Evolutionary conservation across 2,888 invertebrate species (phyloP), one percentile per base, ranked within the genome.

Genomic region (Drosophila emarginata): DNA sequence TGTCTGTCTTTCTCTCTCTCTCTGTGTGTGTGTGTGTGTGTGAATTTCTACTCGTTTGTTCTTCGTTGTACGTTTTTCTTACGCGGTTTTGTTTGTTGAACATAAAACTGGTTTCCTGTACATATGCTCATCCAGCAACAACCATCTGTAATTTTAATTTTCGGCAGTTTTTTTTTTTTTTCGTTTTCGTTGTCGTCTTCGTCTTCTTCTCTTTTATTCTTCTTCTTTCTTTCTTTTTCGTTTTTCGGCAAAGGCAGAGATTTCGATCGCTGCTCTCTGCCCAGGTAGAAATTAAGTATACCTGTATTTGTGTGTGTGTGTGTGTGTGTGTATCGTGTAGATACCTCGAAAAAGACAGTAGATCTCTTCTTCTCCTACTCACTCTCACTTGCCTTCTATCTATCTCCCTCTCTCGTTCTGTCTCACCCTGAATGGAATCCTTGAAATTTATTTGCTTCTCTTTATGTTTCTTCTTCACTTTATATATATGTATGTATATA

Each of bases 21-120:
- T 56, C 32, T 58, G 18, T 53, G 37, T 67, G 28, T 57, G 45
- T 67, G 66, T 78, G 74, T 70, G 63, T 62, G 52, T 78, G 74
- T 80, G 80, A 79, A 76, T 80, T 54, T 74, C 62, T 74, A 62
- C 77, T 73, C 78, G 66, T 69, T 78, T 79, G 76, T 84, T 71
- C 73, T 83, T 83, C 53, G 75, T 68, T 78, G 80, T 73, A 75
- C 74, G 81, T 81, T 79, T 80, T 82, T 79, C 84, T 82, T 86
- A 77, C 75, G 74, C 78, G 74, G 69, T 84, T 77, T 83, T 74
- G 67, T 83, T 83, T 83, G 86, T 85, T 78, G 83, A 87, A 85
- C 83, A 83, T 82, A 85, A 85, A 84, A 84, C 84, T 84, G 84
- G 84, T 84, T 84, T 84, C 88, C 88, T 84, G 84, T 87, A 82